Percentiles rank a stretch among this genome's conserved stretches.
These are phyloP conservation scores for Lepisosteus osseus DNA, from an alignment of 2,113 vertebrate genomes.

Conservation along the genomic window DNA sequence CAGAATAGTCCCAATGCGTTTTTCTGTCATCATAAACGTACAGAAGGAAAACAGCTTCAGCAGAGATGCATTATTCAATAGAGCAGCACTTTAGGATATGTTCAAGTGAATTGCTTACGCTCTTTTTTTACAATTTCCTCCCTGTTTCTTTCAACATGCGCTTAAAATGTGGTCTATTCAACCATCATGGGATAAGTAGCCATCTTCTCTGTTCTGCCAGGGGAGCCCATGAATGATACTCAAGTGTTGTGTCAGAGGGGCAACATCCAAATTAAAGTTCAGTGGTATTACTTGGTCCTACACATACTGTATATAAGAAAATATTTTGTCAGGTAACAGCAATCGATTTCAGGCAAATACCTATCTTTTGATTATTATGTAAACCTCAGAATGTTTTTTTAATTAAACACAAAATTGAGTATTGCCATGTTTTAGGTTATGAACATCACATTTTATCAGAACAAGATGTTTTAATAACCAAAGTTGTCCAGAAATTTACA, in stretches of 20 bases:
- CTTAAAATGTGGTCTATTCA: slow-evolving; percentile 27
- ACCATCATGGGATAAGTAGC: slow-evolving; percentile 16
- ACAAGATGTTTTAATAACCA: no score
- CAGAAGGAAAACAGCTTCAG: slow-evolving; percentile 52
- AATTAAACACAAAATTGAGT: no score
- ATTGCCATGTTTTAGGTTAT: no score
- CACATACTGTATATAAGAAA: no score
- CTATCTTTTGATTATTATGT: no score
- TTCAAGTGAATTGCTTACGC: slow-evolving; percentile 46
- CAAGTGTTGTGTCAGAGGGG: slow-evolving; percentile 36
- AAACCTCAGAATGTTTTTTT: no score
- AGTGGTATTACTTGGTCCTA: background rate
- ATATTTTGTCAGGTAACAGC: no score
- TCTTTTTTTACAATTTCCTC: slow-evolving; percentile 19
- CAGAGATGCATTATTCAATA: slow-evolving; percentile 53
- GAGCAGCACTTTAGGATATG: slow-evolving; percentile 49
- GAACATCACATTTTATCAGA: no score
- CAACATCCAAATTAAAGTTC: slow-evolving; percentile 42
- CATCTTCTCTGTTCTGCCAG: background rate
- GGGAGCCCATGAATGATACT: background rate
- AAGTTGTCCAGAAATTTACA: no score
- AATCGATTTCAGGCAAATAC: no score
- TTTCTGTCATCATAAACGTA: slow-evolving; percentile 48
- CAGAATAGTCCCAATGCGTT: slow-evolving; percentile 57
- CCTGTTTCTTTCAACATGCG: slow-evolving; percentile 11